Conservation (phyloP, 2,888 invertebrate genomes). For the Eubasilissa splendida region DNA sequence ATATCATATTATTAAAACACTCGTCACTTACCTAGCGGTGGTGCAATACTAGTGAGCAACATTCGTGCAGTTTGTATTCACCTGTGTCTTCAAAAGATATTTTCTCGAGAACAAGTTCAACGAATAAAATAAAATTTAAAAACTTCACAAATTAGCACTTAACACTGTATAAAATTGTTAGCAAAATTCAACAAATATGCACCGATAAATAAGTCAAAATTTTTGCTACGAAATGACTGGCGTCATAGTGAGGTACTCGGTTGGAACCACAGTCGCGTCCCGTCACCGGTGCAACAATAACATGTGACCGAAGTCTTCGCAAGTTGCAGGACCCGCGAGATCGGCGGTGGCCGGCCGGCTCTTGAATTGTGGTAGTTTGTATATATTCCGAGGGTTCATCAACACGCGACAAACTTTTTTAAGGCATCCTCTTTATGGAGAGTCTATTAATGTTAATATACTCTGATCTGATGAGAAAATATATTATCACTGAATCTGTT, state of each 20-base stretch:
- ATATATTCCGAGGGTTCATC: slow-evolving; percentile 16
- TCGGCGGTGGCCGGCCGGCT: background rate
- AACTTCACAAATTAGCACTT: slow-evolving; percentile 19
- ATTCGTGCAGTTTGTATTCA: slow-evolving; percentile 48
- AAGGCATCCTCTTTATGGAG: slow-evolving; percentile 38
- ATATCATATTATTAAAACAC: background rate
- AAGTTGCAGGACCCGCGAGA: background rate
- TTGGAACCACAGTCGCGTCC: background rate
- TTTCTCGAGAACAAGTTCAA: slow-evolving; percentile 9
- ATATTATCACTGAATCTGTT: slow-evolving; percentile 12
- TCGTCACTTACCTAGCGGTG: slow-evolving; percentile 55
- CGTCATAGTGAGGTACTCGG: slow-evolving; percentile 22
- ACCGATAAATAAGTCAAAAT: slow-evolving; percentile 5
- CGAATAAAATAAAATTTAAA: slow-evolving; percentile 13
- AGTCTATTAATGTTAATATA: slow-evolving; percentile 21
- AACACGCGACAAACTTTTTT: slow-evolving; percentile 27
- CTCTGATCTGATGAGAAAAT: slow-evolving; percentile 23
- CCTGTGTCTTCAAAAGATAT: slow-evolving; percentile 8
- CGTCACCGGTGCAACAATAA: background rate
- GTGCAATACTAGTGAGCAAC: slow-evolving; percentile 57
- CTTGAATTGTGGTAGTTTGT: slow-evolving; percentile 37
- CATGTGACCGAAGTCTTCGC: slow-evolving; percentile 12
- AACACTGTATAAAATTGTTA: slow-evolving; percentile 29
- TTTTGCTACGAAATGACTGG: slow-evolving; percentile 13
- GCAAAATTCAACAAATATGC: slow-evolving; percentile 29